Evolutionary conservation across 30 jellyfish, hydroid and myxozoan species (phyloP), one percentile per base, ranked within the genome.

Genomic region (Cassiopea andromeda): DNA sequence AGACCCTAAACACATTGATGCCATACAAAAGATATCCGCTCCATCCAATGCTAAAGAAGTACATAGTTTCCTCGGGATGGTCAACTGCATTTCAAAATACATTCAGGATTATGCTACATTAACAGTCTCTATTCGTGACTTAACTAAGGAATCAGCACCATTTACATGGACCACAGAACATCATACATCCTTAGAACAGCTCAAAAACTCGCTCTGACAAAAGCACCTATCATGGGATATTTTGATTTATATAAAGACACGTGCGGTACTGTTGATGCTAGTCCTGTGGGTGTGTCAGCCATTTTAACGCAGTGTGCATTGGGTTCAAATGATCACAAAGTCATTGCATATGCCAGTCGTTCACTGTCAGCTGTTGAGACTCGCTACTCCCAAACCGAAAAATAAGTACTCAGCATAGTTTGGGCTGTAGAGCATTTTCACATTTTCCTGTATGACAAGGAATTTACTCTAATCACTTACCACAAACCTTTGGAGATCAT

Each of bases 401-500:
- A 74, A 72, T 89, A 87, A 67, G 89, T 89, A 1, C 83, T 87
- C 60, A 47, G 83, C 85, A 87, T 77, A 4, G 86, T 75, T 1
- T 87, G 89, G 88, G 69, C 54, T 18, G 72, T 69, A 19, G 91
- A 85, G 60, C 93, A 75, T n/a, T 75, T 85, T 46, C 89, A 77
- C 76, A 44, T 73, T 43, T 89, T 46, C 44, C 70, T 88, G 8
- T 81, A 67, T 47, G 96, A 92, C 8, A 14, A 44, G 1, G 45
- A 27, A 18, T 88, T 88, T 70, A 88, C 96, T 5, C 45, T 88
- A 4, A 58, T 88, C 12, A 69, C 96, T 1, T 90, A 88, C 60
- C 92, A 81, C 93, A 81, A 89, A 44, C 93, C 88, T 7, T 44
- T 85, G 59, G 88, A 85, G 64, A 18, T 60, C 3, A 85, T 85